Evolutionary conservation across 2,888 invertebrate species (phyloP).

Genomic region (Macrophya annulata): DNA sequence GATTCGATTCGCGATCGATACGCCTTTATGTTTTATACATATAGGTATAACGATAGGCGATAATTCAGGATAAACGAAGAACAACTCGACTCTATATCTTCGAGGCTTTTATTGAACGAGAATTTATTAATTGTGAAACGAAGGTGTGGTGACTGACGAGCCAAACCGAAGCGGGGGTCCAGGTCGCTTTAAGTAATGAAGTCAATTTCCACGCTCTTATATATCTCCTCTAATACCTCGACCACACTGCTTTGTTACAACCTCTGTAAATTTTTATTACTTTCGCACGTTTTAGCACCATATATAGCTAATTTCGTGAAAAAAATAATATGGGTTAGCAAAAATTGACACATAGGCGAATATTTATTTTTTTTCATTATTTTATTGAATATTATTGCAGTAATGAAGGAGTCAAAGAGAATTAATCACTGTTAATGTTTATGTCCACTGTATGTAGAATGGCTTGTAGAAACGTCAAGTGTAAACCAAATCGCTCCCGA

Average conservation of each 20-base stretch:
- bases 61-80: not conserved
- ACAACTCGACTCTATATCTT: not conserved
- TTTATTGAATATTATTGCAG: not conserved
- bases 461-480: not conserved
- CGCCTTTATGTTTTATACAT: not conserved
- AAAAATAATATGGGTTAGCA: too few relatives aligned
- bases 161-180: not conserved
- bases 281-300: too few relatives aligned
- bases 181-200: conserved; percentile 42
- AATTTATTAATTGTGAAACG: conserved; percentile 27
- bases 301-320: not conserved
- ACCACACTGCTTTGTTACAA: not conserved
- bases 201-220: conserved; percentile 32
- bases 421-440: too few relatives aligned
- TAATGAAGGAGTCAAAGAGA: too few relatives aligned
- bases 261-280: not conserved
- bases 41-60: not conserved
- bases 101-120: conserved; percentile 35
- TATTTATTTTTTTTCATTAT: not conserved
- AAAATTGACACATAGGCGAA: too few relatives aligned
- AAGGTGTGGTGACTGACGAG: conserved; percentile 43
- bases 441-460: too few relatives aligned
- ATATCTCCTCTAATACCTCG: not conserved
- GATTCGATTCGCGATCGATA: conserved; percentile 8
- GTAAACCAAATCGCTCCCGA: not conserved